phyloP scores from a whole-genome alignment of 2,888 invertebrate species.

The Chrysolina oricalcia region DNA sequence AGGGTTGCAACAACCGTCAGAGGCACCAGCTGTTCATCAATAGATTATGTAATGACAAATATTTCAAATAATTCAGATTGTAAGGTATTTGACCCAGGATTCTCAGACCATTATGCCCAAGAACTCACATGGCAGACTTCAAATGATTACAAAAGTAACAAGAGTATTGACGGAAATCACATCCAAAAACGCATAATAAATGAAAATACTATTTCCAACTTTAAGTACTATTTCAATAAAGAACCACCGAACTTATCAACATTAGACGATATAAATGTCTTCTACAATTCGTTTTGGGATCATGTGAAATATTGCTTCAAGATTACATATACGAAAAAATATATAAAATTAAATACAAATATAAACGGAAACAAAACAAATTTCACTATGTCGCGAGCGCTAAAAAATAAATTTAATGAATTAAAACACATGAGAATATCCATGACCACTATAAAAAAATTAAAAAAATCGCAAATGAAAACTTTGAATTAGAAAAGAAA shows the following conservation, averaged over 20 bases:
- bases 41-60: slow-evolving; percentile 30
- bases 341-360: neutral
- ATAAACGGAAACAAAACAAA: slow-evolving; percentile 12
- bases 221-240: slow-evolving; percentile 28
- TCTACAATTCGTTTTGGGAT: slow-evolving; percentile 26
- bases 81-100: slow-evolving; percentile 16
- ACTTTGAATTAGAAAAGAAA: slow-evolving; percentile 21
- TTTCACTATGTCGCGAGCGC: neutral
- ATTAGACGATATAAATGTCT: slow-evolving; percentile 23
- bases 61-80: slow-evolving; percentile 21
- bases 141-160: slow-evolving; percentile 21
- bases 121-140: slow-evolving; percentile 26
- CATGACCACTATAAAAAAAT: slow-evolving; percentile 13
- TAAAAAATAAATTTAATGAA: slow-evolving; percentile 17
- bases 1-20: slow-evolving; percentile 18
- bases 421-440: slow-evolving; percentile 26
- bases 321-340: slow-evolving; percentile 14
- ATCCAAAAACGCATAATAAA: neutral
- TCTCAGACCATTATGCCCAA: slow-evolving; percentile 21
- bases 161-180: neutral
- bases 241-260: slow-evolving; percentile 15
- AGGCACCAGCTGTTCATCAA: slow-evolving; percentile 26
- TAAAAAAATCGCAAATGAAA: slow-evolving; percentile 18
- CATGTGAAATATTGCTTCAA: slow-evolving; percentile 22
- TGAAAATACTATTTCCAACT: slow-evolving; percentile 27